Evolutionary conservation across 2,888 invertebrate genomes (phyloP), one percentile per base, ranked within the genome.

Genomic region (Callyntrura guangdongensis): DNA sequence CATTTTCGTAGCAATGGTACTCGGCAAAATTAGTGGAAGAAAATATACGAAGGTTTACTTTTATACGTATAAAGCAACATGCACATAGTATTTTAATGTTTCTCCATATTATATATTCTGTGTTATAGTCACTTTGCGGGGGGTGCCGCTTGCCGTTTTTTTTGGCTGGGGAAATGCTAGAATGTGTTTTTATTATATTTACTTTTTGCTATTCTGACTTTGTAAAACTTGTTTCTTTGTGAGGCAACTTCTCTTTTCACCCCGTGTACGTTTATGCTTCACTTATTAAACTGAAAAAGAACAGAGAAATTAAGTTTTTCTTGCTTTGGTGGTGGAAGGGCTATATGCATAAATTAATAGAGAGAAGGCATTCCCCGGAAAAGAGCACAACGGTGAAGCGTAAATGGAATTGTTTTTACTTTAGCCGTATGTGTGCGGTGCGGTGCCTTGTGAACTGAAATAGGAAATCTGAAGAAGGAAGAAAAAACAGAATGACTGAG

Each of bases 301-400:
- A 77, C 14, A 53, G 74, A 22, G 53, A 77, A 77, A 77, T 49
- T 1, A 87, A 69, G 49, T 88, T 82, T 86, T 20, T 25, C 20
- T 25, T 49, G 3, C 22, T 77, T 77, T 45, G 9, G 4, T 14
- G n/a, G 36, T 5, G 4, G 9, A 77, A 69, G 79, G 25, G 79
- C 36, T 72, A 25, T 88, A 88, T 88, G 82, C 82, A 88, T 88
- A 88, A 88, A 88, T 88, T 88, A 88, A 88, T 49, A 67, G n/a
- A n/a, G 27, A 12, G 61, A 20, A 64, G 82, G 59, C 56, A n/a
- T 20, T 61, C 11, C 36, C 25, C 36, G 20, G 20, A 17, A 53
- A 49, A 36, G 9, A 27, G 25, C 27, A 67, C 27, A 3, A 11
- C 11, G 5, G 47, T 67, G 47, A 84, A 82, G 61, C 82, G 17